These are phyloP conservation scores for Agrypnus murinus DNA, from an alignment of 2,888 invertebrate species.

Conservation along the genomic window DNA sequence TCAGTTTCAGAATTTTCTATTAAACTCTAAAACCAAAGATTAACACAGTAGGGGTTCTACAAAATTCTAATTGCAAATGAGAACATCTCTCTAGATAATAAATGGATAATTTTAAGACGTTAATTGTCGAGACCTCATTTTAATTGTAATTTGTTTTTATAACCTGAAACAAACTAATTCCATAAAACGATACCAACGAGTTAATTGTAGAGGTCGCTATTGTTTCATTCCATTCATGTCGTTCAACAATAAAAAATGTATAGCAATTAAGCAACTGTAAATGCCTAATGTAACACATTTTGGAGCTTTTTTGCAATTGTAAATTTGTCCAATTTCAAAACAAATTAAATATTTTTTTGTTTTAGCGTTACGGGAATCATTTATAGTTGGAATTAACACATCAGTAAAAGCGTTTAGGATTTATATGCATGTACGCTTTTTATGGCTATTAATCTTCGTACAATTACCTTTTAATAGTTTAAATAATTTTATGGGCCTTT, in stretches of 20 bases:
- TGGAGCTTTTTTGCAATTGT: conserved; percentile 46
- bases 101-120: too few species aligned
- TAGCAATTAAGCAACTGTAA: conserved; percentile 44
- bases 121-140: too few species aligned
- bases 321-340: conserved; percentile 57
- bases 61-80: too few species aligned
- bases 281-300: conserved; percentile 44
- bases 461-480: neutral
- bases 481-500: neutral
- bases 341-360: conserved; percentile 57
- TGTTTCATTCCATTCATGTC: too few species aligned
- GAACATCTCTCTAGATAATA: too few species aligned
- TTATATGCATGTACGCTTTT: neutral
- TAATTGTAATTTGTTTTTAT: too few species aligned
- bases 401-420: conserved; percentile 29
- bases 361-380: conserved; percentile 29
- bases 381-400: conserved; percentile 51
- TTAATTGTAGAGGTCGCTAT: too few species aligned
- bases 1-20: too few species aligned
- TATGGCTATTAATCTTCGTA: neutral
- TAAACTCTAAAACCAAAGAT: too few species aligned
- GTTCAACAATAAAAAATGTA: conserved; percentile 37
- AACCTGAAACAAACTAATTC: too few species aligned
- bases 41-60: too few species aligned
- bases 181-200: too few species aligned